Conservation (phyloP, 92 coral and sea anemone species). For the Virgularia gustaviana region DNA sequence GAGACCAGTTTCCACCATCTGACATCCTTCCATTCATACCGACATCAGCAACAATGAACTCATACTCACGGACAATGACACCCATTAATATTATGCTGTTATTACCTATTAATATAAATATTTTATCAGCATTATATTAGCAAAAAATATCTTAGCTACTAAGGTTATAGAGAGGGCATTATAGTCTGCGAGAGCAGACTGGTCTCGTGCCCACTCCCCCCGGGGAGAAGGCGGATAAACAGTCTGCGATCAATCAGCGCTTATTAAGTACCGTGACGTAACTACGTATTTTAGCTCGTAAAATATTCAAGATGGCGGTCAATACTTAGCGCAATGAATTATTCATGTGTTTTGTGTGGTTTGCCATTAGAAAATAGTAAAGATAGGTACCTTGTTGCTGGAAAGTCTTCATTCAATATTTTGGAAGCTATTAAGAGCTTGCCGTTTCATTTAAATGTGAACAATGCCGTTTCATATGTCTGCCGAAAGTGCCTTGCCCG, state of each 20-base stretch:
- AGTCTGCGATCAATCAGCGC: conserved; percentile 13
- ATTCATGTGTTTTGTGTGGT: background rate
- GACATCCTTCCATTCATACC: conserved; percentile 56
- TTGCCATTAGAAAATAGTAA: background rate
- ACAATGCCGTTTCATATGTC: background rate
- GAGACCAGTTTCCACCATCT: conserved; percentile 54
- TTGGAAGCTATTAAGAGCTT: background rate
- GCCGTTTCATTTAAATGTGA: background rate
- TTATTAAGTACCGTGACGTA: background rate
- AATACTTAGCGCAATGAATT: background rate
- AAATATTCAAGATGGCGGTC: conserved; percentile 15
- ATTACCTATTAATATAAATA: conserved; percentile 22
- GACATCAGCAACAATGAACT: conserved; percentile 52
- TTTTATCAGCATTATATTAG: background rate
- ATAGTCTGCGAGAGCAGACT: too few relatives aligned
- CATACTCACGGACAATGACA: conserved; percentile 55
- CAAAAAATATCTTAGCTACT: too few relatives aligned
- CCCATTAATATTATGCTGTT: conserved; percentile 44
- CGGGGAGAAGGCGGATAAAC: too few relatives aligned
- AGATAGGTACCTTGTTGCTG: background rate
- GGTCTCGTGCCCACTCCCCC: too few relatives aligned
- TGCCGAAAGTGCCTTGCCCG: conserved; percentile 1
- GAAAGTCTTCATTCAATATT: background rate
- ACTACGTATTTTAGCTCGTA: background rate
- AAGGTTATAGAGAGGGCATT: too few relatives aligned